Evolutionary conservation across 1,140 invertebrate genomes (phyloP).

Genomic region (Helicoverpa zea): DNA sequence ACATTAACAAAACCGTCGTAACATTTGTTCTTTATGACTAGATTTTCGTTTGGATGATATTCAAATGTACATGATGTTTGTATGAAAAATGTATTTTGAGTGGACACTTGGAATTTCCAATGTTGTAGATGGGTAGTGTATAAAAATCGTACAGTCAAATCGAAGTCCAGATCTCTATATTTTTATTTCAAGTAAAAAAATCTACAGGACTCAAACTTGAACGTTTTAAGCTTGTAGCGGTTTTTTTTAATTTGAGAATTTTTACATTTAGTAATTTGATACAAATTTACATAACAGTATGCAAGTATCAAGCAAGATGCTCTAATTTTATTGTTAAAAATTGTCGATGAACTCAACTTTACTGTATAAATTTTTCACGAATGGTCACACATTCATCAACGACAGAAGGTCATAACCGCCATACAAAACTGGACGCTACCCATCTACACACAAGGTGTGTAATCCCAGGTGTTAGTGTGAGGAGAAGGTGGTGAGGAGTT

Average conservation of each 20-base stretch:
- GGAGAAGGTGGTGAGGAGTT: conserved; percentile 89
- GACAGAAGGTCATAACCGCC: not conserved
- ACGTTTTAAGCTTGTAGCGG: not conserved
- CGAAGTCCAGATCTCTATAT: conserved; percentile 14
- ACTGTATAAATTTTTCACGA: too few species aligned
- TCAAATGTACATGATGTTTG: conserved; percentile 53
- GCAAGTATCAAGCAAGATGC: not conserved
- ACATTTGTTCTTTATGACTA: conserved; percentile 67
- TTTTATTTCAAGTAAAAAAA: conserved; percentile 30
- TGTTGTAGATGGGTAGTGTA: not conserved
- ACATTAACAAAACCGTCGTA: conserved; percentile 67
- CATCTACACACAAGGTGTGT: not conserved
- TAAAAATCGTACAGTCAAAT: not conserved
- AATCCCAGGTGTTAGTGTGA: conserved; percentile 31
- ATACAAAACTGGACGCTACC: not conserved
- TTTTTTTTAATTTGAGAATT: conserved; percentile 2
- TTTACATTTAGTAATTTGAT: too few species aligned
- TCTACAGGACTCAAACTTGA: conserved; percentile 39
- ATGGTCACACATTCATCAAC: too few species aligned
- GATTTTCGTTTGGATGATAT: conserved; percentile 55
- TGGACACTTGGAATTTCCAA: conserved; percentile 27
- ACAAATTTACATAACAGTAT: not conserved
- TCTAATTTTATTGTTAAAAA: too few species aligned
- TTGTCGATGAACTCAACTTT: too few species aligned
- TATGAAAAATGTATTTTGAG: conserved; percentile 26